These are phyloP conservation scores for Leptogaster cylindrica DNA, from an alignment of 2,888 invertebrate genomes.

Conservation along the genomic window DNA sequence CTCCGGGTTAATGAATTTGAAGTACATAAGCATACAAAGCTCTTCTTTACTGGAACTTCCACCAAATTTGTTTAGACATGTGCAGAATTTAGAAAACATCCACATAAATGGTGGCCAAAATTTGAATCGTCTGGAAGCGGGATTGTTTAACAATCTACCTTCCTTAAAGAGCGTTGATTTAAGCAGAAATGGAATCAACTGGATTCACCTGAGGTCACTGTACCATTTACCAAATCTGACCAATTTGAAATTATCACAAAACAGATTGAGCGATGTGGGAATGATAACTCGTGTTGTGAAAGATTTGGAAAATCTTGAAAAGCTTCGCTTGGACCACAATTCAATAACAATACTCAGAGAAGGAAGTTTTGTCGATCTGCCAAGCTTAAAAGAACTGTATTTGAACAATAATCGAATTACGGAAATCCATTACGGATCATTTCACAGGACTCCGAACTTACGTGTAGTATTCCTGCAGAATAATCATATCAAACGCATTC, in stretches of 20 bases:
- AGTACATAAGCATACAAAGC: slow-evolving; percentile 77
- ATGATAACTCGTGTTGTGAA: slow-evolving; percentile 80
- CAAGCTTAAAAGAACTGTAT: slow-evolving; percentile 71
- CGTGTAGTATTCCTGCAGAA: slow-evolving; percentile 77
- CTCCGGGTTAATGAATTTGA: slow-evolving; percentile 72
- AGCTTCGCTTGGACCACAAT: slow-evolving; percentile 75
- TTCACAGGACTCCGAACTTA: slow-evolving; percentile 77
- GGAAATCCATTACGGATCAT: slow-evolving; percentile 79
- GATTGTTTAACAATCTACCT: slow-evolving; percentile 73
- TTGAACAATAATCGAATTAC: slow-evolving; percentile 76
- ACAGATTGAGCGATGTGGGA: slow-evolving; percentile 78
- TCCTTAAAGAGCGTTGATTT: slow-evolving; percentile 76
- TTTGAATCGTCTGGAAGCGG: slow-evolving; percentile 74
- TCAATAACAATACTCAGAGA: slow-evolving; percentile 74
- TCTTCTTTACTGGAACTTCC: slow-evolving; percentile 70
- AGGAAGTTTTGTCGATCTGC: slow-evolving; percentile 80
- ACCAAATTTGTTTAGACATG: slow-evolving; percentile 72
- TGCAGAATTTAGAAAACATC: slow-evolving; percentile 76
- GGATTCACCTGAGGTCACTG: slow-evolving; percentile 80
- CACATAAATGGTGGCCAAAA: slow-evolving; percentile 75
- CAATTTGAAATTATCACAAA: slow-evolving; percentile 74
- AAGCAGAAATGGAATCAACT: slow-evolving; percentile 75
- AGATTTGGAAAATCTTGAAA: slow-evolving; percentile 75
- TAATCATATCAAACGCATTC: slow-evolving; percentile 77
- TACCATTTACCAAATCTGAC: slow-evolving; percentile 71